Base-by-base conservation (phyloP, 2,113 vertebrate genomes). In the Oreochromis tanganicae region DNA sequence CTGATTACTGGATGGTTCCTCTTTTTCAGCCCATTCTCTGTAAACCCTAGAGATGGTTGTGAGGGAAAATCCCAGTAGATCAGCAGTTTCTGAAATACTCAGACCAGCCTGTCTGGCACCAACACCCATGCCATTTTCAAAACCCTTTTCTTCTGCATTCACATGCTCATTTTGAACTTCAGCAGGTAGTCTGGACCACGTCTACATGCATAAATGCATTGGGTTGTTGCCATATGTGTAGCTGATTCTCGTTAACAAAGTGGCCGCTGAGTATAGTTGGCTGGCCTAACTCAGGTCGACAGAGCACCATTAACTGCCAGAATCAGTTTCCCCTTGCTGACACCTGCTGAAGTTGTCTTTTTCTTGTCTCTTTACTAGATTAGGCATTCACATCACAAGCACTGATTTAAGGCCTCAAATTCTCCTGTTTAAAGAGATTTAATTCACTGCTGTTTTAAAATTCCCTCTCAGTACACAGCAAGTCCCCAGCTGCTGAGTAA, bases 351-450 rank as follows among this genome's bases (percentile, higher is more conserved):
- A 87, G 57, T 48, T 19, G 63, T 21, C 0, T 41, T 71, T 48
- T 43, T 43, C 2, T 24, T 0, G n/a, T 24, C 63, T 24, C 46
- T 27, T 57, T 17, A 27, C 21, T 61, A 81, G 80, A 85, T 85
- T 83, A 81, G 56, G 29, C 43, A 75, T 75, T 48, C 68, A 3
- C 46, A 36, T 59, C 59, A 56, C 48, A 84, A 52, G 52, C 38
- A 48, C 11, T 55, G 48, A 83, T 73, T 90, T 54, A 82, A 82
- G 85, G 50, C 80, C 27, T 75, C 3, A 75, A 48, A 29, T 84
- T 27, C 19, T 34, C 21, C 81, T 71, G 41, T 83, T 89, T 84
- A 86, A 87, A 50, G 21, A 19, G 87, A 85, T 83, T 93, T 88
- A 43, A 84, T 90, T 80, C 52, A 57, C 43, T 48, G 63, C 73